These are phyloP conservation scores for Cnemophilus loriae DNA, from an alignment of 2,113 vertebrate genomes.

Conservation along the genomic window DNA sequence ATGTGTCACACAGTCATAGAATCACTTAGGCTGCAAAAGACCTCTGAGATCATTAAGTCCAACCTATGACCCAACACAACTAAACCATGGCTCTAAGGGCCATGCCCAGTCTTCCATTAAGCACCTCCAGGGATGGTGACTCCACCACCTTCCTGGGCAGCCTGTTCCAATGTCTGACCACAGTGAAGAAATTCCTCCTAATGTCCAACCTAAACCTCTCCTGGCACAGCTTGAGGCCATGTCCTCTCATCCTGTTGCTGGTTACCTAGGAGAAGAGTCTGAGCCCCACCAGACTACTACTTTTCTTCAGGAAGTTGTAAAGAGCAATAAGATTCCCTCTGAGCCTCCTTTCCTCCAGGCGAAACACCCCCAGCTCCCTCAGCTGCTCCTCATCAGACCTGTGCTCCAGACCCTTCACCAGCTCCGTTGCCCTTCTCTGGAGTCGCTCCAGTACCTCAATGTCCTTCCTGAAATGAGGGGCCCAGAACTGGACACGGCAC, in stretches of 20 bases:
- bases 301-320: background rate
- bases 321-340: background rate
- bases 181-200: background rate
- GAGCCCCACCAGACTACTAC: background rate
- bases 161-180: background rate
- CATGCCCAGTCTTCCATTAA: background rate
- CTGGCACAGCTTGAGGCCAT: background rate
- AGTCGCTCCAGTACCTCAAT: background rate
- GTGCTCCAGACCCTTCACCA: background rate
- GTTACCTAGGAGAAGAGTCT: background rate
- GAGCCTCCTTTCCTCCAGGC: background rate
- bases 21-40: background rate
- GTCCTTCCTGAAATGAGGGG: background rate
- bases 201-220: background rate
- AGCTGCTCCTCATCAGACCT: background rate
- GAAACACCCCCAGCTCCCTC: background rate
- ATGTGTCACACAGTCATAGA: background rate
- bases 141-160: background rate
- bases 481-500: background rate
- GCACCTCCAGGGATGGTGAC: background rate
- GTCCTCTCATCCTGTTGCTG: background rate
- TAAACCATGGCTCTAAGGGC: background rate
- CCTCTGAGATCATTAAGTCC: background rate
- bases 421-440: background rate
- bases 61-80: background rate